Evolutionary conservation across 2,888 invertebrate genomes (phyloP), one percentile per base, ranked within the genome.

Genomic region (Pandemis heparana): DNA sequence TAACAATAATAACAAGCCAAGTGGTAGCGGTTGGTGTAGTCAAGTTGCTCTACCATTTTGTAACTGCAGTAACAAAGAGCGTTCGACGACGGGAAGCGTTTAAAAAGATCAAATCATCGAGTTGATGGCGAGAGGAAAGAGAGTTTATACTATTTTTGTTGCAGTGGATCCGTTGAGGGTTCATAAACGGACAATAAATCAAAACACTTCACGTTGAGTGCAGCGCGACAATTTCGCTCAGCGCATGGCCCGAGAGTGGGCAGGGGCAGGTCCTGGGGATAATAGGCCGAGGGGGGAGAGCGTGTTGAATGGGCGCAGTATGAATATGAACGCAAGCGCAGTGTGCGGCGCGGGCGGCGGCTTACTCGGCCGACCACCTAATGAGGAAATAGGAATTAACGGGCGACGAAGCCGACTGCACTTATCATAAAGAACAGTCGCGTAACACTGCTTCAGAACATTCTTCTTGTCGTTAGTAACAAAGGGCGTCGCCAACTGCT

Each of bases 371-470:
- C 86, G 80, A 81, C 80, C 79, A 83, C 79, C 85, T 94, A 94
- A 94, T 94, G 94, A 94, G 94, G 94, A 94, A 93, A 93, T 92
- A 94, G 85, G 91, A 94, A 94, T 94, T 94, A 94, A 91, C 92
- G 86, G 88, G 85, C 89, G 88, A 87, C 89, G 88, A 86, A 87
- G 86, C 84, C 81, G 83, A 88, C 81, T 91, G 91, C 91, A 91
- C 83, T 90, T 88, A 73, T 71, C 72, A 70, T 71, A 53, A 75
- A 75, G 74, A 65, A 69, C 69, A 48, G 69, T 60, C 68, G 62
- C 72, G 67, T 53, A 63, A 64, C 69, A 61, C 70, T 65, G 74
- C 74, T 70, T 61, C 51, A 48, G 23, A 38, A 51, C 60, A 23
- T 60, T 60, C 62, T 38, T 8, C 12, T 70, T 53, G n/a, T 6